A percentile compares a stretch with the other conserved stretches of the same genome.
phyloP scores from a whole-genome alignment of 2,113 vertebrate species.

The Dipodomys ordii region DNA sequence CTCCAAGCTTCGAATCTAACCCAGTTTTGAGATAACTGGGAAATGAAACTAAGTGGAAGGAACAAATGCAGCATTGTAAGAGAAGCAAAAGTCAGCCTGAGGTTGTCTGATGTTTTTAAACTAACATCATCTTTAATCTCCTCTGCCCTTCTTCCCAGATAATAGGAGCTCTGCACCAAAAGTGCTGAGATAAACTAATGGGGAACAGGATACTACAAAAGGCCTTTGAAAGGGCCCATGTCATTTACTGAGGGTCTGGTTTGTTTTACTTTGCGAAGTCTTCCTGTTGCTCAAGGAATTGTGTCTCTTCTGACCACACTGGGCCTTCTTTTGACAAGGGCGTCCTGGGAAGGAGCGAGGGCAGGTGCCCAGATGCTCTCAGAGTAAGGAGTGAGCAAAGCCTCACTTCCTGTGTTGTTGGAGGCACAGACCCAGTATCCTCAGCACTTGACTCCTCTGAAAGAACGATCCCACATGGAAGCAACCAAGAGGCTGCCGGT shows the following conservation, averaged over 20 bases:
- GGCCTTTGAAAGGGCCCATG: conserved; percentile 83
- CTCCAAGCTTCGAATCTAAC: conserved; percentile 65
- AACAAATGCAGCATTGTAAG: conserved; percentile 73
- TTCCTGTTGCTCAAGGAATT: conserved; percentile 87
- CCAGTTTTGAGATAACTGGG: conserved; percentile 72
- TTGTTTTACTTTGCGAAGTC: conserved; percentile 87
- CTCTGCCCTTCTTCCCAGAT: conserved; percentile 84
- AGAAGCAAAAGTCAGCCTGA: conserved; percentile 75
- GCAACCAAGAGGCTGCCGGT: conserved; percentile 37
- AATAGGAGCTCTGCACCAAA: conserved; percentile 83
- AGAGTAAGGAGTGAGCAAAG: conserved; percentile 69
- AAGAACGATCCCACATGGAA: conserved; percentile 61
- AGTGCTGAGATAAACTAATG: conserved; percentile 88
- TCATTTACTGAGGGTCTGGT: conserved; percentile 88
- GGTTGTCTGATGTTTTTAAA: conserved; percentile 78
- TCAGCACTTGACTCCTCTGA: conserved; percentile 11
- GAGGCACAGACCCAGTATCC: conserved; percentile 73
- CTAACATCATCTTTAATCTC: conserved; percentile 87
- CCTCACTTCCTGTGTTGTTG: conserved; percentile 70
- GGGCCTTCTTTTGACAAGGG: conserved; percentile 77
- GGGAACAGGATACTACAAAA: conserved; percentile 85
- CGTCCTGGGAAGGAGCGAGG: conserved; percentile 80
- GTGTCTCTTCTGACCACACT: conserved; percentile 86
- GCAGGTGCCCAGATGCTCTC: conserved; percentile 85
- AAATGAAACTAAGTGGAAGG: conserved; percentile 79